Conservation (phyloP, 2,797 vertebrate species). For the Neosilurus hyrtlii region DNA sequence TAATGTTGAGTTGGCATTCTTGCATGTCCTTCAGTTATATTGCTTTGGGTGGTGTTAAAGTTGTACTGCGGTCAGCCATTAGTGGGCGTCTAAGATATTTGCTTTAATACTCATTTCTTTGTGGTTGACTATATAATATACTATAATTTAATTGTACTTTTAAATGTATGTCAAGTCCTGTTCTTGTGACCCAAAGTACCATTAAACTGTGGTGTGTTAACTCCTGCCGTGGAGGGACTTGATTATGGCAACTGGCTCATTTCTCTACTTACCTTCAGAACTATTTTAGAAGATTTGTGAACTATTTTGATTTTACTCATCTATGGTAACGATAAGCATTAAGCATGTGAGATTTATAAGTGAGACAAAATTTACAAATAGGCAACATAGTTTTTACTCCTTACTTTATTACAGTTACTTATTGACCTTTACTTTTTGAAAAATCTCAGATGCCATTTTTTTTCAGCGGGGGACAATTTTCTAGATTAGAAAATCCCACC, state of each 20-base stretch:
- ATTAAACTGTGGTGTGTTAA: background rate
- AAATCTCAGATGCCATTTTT: background rate
- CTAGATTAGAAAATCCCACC: too few relatives aligned
- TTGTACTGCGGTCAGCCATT: background rate
- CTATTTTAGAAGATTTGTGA: too few relatives aligned
- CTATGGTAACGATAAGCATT: too few relatives aligned
- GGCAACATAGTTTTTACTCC: background rate
- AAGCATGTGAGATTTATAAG: too few relatives aligned
- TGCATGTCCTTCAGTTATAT: background rate
- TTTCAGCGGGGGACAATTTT: too few relatives aligned
- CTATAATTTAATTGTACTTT: background rate
- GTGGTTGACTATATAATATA: background rate
- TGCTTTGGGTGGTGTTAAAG: background rate
- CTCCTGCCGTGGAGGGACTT: background rate
- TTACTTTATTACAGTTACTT: background rate
- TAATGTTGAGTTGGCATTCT: background rate
- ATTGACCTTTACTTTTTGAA: background rate
- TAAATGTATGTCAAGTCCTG: background rate
- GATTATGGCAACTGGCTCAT: background rate
- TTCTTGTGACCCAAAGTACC: background rate
- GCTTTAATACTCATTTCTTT: background rate
- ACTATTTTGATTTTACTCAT: too few relatives aligned
- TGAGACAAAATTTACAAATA: too few relatives aligned
- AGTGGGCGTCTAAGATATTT: background rate
- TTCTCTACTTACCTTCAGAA: background rate